Conservation (phyloP, 2,888 invertebrate genomes). For the Nyleta sp. region DNA sequence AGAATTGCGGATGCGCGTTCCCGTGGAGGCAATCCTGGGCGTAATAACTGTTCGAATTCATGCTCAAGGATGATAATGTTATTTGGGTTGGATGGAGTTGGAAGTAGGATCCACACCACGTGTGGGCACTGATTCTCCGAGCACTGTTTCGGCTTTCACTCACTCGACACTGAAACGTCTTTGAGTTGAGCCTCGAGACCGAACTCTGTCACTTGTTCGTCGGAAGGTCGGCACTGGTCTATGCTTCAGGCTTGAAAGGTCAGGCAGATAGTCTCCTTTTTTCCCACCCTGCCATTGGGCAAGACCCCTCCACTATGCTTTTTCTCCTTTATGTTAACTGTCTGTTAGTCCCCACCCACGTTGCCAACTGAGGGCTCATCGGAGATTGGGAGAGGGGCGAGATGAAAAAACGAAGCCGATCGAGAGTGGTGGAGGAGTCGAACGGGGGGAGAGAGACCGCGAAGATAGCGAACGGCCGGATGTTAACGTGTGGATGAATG, state of each 20-base stretch:
- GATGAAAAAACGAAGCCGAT: conserved; percentile 13
- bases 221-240: conserved; percentile 27
- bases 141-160: no score
- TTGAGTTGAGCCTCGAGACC: not conserved
- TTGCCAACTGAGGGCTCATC: conserved; percentile 10
- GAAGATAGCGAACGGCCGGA: conserved; percentile 23
- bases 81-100: no score
- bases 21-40: no score
- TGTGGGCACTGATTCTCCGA: no score
- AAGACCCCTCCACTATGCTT: conserved; percentile 26
- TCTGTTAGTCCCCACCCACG: conserved; percentile 68
- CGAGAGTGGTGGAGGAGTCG: conserved; percentile 8
- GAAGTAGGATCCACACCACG: no score
- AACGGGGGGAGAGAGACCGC: not conserved
- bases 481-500: conserved; percentile 29
- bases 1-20: no score
- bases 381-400: conserved; percentile 5
- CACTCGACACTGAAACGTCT: not conserved
- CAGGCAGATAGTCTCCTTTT: not conserved
- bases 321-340: conserved; percentile 65
- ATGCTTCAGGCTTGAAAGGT: not conserved
- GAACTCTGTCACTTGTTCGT: not conserved
- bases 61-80: no score
- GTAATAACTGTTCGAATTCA: no score
- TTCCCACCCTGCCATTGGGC: not conserved